A percentile compares a stretch with the other conserved stretches of the same genome.
Evolutionary conservation across 2,797 vertebrate species (phyloP).

Genomic region (Poeciliopsis turneri): DNA sequence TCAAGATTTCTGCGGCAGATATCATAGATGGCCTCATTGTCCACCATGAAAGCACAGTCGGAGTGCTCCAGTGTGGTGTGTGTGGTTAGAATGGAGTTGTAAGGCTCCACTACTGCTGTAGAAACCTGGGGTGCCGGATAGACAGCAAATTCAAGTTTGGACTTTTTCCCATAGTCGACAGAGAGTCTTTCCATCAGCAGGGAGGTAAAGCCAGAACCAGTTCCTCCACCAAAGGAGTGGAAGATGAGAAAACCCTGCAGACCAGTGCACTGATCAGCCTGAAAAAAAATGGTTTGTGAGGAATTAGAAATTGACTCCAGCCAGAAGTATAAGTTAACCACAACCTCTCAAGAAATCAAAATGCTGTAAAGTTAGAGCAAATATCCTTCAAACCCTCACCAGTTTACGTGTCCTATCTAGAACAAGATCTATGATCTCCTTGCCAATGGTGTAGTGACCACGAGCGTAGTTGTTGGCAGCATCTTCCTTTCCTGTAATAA

Average conservation of each 20-base stretch:
- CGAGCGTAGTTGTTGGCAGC: slow-evolving; percentile 84
- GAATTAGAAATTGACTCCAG: not conserved
- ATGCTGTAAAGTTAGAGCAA: not conserved
- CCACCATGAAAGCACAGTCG: slow-evolving; percentile 91
- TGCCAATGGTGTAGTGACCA: slow-evolving; percentile 83
- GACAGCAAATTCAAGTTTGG: slow-evolving; percentile 89
- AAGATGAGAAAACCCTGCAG: slow-evolving; percentile 88
- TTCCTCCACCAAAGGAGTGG: slow-evolving; percentile 87
- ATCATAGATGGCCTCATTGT: slow-evolving; percentile 91
- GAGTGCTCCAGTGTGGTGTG: slow-evolving; percentile 93
- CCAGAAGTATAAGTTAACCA: not conserved
- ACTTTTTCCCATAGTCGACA: slow-evolving; percentile 91
- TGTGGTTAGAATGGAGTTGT: slow-evolving; percentile 90
- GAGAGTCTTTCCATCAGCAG: slow-evolving; percentile 91
- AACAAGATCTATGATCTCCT: slow-evolving; percentile 82
- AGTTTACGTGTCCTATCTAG: slow-evolving; percentile 82
- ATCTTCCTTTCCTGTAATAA: slow-evolving; percentile 84
- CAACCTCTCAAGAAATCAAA: not conserved
- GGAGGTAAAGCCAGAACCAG: slow-evolving; percentile 90
- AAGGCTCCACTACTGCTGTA: slow-evolving; percentile 89
- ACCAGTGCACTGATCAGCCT: slow-evolving; percentile 88
- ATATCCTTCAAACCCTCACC: slow-evolving; percentile 49
- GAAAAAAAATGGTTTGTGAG: not conserved
- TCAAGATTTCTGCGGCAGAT: slow-evolving; percentile 90
- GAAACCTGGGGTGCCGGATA: slow-evolving; percentile 90